These are phyloP conservation scores for Hemaris fuciformis DNA, from an alignment of 2,888 invertebrate genomes.

Conservation along the genomic window DNA sequence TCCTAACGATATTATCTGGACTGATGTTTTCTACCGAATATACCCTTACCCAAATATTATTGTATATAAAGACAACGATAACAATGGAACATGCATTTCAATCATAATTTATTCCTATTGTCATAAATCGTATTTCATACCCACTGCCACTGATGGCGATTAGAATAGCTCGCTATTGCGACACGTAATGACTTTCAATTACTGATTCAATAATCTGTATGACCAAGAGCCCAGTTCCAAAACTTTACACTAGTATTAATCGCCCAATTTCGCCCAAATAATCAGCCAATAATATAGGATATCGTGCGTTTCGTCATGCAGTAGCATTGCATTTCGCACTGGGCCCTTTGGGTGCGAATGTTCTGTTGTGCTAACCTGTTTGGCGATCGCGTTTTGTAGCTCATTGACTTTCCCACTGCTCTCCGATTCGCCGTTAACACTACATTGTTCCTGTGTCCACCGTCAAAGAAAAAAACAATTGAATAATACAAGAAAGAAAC, in stretches of 20 bases:
- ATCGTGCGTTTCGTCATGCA: not conserved
- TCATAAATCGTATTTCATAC: not conserved
- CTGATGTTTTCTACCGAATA: not conserved
- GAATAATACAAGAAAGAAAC: constrained; percentile 36
- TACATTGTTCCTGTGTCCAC: constrained; percentile 70
- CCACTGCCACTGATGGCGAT: not conserved
- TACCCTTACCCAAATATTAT: not conserved
- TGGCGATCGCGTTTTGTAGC: constrained; percentile 92
- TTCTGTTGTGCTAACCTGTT: constrained; percentile 84
- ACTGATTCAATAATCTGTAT: not conserved
- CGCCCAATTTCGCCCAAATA: not conserved
- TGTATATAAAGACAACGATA: not conserved
- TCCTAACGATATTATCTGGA: not conserved
- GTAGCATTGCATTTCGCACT: not conserved
- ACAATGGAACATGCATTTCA: not conserved
- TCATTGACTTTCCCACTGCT: constrained; percentile 84
- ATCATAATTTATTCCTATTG: not conserved
- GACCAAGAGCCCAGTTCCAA: constrained; percentile 5
- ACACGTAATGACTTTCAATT: constrained; percentile 3
- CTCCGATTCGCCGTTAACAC: constrained; percentile 72
- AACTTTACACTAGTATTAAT: not conserved
- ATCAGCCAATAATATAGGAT: not conserved
- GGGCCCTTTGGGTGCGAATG: not conserved
- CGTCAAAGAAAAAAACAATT: constrained; percentile 54
- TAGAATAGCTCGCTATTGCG: constrained; percentile 10